A percentile compares a stretch with the other conserved stretches of the same genome.
Conservation (phyloP, 2,888 invertebrate genomes). For the Andrena flavipes region DNA sequence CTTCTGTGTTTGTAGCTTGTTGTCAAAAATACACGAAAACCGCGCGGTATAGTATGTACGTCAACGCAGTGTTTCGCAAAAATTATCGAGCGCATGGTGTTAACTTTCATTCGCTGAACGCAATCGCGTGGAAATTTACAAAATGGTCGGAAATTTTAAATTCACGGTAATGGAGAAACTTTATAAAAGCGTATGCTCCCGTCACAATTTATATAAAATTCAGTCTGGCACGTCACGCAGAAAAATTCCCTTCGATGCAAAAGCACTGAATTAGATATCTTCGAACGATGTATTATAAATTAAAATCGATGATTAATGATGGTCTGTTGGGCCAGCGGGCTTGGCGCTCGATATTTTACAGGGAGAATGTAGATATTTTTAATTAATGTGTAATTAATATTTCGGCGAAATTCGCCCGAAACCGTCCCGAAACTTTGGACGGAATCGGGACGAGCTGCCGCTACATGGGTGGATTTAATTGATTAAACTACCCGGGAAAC, state of each 20-base stretch:
- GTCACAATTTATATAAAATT: too few relatives aligned
- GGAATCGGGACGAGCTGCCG: conserved; percentile 3
- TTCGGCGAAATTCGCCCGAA: neutral
- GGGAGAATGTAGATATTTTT: neutral
- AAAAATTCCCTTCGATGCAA: too few relatives aligned
- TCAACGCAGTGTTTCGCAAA: neutral
- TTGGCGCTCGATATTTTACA: neutral
- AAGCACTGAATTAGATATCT: too few relatives aligned
- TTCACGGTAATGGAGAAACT: neutral
- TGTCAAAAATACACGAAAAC: neutral
- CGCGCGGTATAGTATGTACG: neutral
- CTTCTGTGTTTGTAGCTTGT: neutral
- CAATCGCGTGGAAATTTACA: neutral
- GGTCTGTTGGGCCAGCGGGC: neutral
- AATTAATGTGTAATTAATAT: conserved; percentile 25
- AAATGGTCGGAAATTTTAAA: conserved; percentile 1
- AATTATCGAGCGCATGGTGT: conserved; percentile 12
- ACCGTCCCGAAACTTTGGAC: conserved; percentile 8
- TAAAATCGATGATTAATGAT: neutral
- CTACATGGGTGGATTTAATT: conserved; percentile 22
- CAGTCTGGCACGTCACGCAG: too few relatives aligned
- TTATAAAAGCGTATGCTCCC: neutral
- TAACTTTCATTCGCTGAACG: neutral
- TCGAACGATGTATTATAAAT: too few relatives aligned
- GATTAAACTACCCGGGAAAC: conserved; percentile 23